Percentiles rank a stretch among this genome's conserved stretches.
Evolutionary conservation across 2,113 vertebrate species (phyloP).

Genomic region (Eudyptes chrysolophus): DNA sequence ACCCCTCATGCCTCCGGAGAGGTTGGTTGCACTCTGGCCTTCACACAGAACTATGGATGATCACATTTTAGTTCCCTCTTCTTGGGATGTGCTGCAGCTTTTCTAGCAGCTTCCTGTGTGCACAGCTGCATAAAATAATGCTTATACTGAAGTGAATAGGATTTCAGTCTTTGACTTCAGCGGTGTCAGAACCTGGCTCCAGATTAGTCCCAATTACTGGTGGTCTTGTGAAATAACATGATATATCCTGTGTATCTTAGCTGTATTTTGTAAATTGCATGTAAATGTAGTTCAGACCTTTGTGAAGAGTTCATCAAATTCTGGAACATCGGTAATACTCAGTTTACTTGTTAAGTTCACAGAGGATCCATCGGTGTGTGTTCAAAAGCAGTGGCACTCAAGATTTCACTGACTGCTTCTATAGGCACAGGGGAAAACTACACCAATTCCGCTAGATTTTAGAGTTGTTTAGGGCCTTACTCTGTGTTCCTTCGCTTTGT

Average conservation of each 20-base stretch:
- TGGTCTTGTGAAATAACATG: background rate
- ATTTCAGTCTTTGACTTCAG: background rate
- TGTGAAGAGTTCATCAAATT: background rate
- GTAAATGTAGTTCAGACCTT: background rate
- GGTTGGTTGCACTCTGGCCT: background rate
- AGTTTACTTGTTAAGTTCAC: background rate
- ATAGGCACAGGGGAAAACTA: rapidly evolving
- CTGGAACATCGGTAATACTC: background rate
- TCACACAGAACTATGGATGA: background rate
- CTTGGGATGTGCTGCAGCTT: background rate
- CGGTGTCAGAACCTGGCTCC: background rate
- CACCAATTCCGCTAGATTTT: background rate
- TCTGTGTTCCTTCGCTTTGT: background rate
- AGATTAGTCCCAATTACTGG: background rate
- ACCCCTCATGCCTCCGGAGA: background rate
- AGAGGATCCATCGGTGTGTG: rapidly evolving
- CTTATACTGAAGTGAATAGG: background rate
- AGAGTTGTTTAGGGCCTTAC: background rate
- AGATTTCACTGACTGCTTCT: background rate
- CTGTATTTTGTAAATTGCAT: background rate
- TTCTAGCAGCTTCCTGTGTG: background rate
- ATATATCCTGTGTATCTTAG: background rate
- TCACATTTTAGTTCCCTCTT: background rate
- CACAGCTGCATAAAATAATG: background rate
- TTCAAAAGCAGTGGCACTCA: background rate